Conservation (phyloP, 2,113 vertebrate genomes). For the Callipepla californica region DNA sequence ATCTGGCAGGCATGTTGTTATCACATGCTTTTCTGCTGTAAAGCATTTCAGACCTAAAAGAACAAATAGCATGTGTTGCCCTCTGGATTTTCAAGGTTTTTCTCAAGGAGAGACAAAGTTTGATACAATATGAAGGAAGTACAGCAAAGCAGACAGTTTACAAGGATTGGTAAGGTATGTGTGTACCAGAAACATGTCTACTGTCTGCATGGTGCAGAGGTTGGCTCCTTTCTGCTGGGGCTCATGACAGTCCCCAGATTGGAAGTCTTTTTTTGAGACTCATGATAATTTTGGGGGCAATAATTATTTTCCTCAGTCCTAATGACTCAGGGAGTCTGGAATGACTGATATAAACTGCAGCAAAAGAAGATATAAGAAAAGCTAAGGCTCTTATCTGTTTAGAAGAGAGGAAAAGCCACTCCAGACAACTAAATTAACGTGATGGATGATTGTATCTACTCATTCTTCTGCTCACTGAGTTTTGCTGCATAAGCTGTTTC, state of each 20-base stretch:
- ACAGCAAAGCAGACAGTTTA: not conserved
- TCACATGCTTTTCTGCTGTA: not conserved
- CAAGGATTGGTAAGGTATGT: not conserved
- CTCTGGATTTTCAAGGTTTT: not conserved
- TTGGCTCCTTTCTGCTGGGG: not conserved
- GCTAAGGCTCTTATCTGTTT: not conserved
- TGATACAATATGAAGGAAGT: not conserved
- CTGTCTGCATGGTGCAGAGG: not conserved
- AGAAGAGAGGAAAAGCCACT: not conserved
- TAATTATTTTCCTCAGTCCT: not conserved
- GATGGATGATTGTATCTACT: not conserved
- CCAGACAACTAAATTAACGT: not conserved
- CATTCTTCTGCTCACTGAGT: not conserved
- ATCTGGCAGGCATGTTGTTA: conserved; percentile 51
- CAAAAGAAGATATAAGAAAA: not conserved
- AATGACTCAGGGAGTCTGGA: not conserved
- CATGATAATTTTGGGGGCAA: not conserved
- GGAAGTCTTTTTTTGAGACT: not conserved
- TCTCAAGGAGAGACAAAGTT: not conserved
- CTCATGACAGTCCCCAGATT: accelerated
- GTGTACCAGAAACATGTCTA: not conserved
- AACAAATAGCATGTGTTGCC: not conserved
- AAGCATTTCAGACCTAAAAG: not conserved
- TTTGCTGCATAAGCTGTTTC: not conserved
- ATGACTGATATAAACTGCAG: not conserved